Evolutionary conservation across 2,113 vertebrate genomes (phyloP), one percentile per base, ranked within the genome.

Genomic region (Hemichromis elongatus): DNA sequence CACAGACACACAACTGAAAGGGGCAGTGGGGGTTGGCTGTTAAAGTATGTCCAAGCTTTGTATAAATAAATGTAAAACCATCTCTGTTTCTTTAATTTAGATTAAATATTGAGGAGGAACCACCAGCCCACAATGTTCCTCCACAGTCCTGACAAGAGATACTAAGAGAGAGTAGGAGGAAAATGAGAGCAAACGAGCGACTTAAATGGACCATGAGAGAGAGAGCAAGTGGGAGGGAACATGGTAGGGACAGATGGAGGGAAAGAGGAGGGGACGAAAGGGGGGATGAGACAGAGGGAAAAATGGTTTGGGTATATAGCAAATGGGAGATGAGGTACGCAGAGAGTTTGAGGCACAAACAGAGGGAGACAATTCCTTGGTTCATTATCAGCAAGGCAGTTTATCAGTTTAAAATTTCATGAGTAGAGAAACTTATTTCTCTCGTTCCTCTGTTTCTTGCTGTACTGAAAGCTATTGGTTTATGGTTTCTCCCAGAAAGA

Each of bases 31-130:
- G 52, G 9, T 35, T 81, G 82, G 77, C n/a, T 83, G 68, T 83
- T 59, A 85, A 85, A 84, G 86, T 89, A 85, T 89, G 81, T 89
- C 79, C 78, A 81, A 84, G 63, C 18, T 70, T 70, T 26, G 5
- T 84, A 88, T 95, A 28, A 95, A 94, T 95, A 91, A 93, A 61
- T 26, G 11, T 53, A 80, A 86, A 90, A 86, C 80, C 77, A 53
- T 77, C 81, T 77, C 93, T 91, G 90, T 95, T 90, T 93, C 93
- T 93, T 95, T 94, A 88, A 93, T 95, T 92, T 5, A 18, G 90
- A 93, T 95, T 63, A 94, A 94, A 92, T 93, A 94, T 95, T 91
- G 61, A 95, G 56, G 79, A 93, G 83, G 82, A 92, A 82, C 84
- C 85, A 89, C 86, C 83, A 85, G 33, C 42, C 61, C 26, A 53